Conservation (phyloP, 2,113 vertebrate genomes). For the Archilochus colubris region DNA sequence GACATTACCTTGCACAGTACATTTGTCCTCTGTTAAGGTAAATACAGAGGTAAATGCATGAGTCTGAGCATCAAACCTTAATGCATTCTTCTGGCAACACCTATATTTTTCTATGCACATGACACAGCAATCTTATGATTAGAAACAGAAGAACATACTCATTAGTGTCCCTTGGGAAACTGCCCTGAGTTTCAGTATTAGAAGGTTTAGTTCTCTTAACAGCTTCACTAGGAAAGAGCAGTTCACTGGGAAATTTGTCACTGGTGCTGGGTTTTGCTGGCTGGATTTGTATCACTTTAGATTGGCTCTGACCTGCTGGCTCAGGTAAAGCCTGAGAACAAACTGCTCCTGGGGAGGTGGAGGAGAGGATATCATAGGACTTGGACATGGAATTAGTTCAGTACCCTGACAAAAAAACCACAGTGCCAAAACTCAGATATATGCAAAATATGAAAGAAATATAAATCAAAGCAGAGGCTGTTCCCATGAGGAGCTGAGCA, state of each 20-base stretch:
- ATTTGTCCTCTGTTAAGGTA: background rate
- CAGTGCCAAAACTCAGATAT: background rate
- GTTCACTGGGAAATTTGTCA: background rate
- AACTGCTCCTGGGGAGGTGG: accelerated
- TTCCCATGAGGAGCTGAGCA: background rate
- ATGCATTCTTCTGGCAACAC: background rate
- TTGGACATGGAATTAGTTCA: background rate
- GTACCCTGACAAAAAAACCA: background rate
- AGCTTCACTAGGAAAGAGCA: background rate
- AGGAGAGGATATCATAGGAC: background rate
- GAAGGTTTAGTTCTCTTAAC: background rate
- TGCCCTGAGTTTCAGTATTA: background rate
- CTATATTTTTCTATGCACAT: background rate
- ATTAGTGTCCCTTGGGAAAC: background rate
- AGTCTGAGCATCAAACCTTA: background rate
- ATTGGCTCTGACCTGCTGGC: background rate
- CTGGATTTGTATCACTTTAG: background rate
- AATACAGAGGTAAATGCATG: background rate
- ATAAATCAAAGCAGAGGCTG: background rate
- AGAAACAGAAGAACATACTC: background rate
- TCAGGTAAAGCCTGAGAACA: background rate
- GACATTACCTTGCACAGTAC: background rate
- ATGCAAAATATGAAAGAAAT: background rate
- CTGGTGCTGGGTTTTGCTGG: background rate
- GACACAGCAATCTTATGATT: background rate